Evolutionary conservation across 1,140 invertebrate species (phyloP).

Genomic region (Drosophila triauraria): DNA sequence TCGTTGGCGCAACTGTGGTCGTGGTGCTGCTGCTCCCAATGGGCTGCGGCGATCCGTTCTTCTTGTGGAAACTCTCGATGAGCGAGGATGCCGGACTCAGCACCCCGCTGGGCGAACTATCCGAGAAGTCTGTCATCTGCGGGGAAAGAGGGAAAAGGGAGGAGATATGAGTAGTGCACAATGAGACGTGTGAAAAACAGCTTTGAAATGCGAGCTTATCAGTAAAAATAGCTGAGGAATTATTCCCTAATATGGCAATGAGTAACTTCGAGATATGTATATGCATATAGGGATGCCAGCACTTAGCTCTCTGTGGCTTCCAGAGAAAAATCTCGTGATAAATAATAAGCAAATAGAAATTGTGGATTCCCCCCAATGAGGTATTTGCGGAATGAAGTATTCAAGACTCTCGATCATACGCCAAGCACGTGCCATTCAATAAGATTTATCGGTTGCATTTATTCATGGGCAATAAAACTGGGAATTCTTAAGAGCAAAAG

Average conservation of each 20-base stretch:
- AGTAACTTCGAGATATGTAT: background rate
- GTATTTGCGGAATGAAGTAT: constrained; percentile 2
- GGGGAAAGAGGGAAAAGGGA: background rate
- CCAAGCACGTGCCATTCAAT: constrained; percentile 1
- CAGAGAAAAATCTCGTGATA: background rate
- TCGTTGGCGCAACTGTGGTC: constrained; percentile 30
- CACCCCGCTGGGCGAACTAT: constrained; percentile 77
- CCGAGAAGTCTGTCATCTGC: constrained; percentile 85
- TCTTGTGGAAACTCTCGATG: constrained; percentile 85
- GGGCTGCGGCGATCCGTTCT: constrained; percentile 56
- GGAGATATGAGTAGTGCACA: no score
- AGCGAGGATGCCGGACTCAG: constrained; percentile 77
- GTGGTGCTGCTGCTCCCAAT: constrained; percentile 6
- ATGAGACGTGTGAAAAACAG: constrained; percentile 1
- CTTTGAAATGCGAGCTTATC: constrained; percentile 31
- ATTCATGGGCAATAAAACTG: constrained; percentile 3
- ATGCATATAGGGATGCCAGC: background rate
- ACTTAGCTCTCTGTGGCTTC: background rate
- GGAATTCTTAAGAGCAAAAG: background rate
- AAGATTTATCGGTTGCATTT: constrained; percentile 28
- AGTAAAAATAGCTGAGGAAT: constrained; percentile 5
- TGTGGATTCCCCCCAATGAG: constrained; percentile 24
- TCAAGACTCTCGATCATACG: constrained; percentile 1
- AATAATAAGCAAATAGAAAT: constrained; percentile 8
- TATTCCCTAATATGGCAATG: constrained; percentile 34